Base-by-base conservation (phyloP, 2,113 vertebrate species). In the Phylloscopus trochilus region DNA sequence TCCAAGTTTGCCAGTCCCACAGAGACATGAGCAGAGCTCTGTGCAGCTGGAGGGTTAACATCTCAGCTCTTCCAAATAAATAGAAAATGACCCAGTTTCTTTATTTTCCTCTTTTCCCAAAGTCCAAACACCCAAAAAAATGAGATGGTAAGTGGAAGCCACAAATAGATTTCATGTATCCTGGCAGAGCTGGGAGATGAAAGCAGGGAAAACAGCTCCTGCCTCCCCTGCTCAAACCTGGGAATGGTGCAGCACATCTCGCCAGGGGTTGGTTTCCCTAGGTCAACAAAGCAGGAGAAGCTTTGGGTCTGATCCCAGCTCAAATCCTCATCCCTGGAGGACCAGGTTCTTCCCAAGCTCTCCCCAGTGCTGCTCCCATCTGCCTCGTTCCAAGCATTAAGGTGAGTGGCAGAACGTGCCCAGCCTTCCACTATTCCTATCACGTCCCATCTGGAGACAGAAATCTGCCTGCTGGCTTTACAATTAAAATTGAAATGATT, bases 391-490 rank as follows among this genome's bases (percentile, higher is more conserved):
- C 64, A 20, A 11, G 55, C 39, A 15, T 3, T 81, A 67, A 93
- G 92, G 94, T 95, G 90, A 95, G 87, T 2, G 1, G 60, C 66
- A 84, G 69, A 95, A 97, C 14, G 2, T 75, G 89, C 91, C 81
- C 70, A 86, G 77, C 86, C 80, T 95, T 90, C 64, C 47, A 58
- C 92, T 58, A 89, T 93, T 94, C 95, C 80, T 94, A 87, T 93
- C 96, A 94, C 58, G n/a, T 90, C 93, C 94, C 93, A 93, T 93
- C 95, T 96, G 94, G 92, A 96, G 93, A 95, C 95, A 97, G 93
- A 96, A 96, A 96, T 93, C 93, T 93, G 92, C 94, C 95, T 96
- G 92, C 94, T 97, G 93, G 94, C 94, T 95, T 94, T 70, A 96
- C 93, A 95, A 95, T 95, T 93, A 96, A 96, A 96, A 95, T 62